Conservation (phyloP, 2,797 vertebrate species). For the Cetoscarus ocellatus region DNA sequence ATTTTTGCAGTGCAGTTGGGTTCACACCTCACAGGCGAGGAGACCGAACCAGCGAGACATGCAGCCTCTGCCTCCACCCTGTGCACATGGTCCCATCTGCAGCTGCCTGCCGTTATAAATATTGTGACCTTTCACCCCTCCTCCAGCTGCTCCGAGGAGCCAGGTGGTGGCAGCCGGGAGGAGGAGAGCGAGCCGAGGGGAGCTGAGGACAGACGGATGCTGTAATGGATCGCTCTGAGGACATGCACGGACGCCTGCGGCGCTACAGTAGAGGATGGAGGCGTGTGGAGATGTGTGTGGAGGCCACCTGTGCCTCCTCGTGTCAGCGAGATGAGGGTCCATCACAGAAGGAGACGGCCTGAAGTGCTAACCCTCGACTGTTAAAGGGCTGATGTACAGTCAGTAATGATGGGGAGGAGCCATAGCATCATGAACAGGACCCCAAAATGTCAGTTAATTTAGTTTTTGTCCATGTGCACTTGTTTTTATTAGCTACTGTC, state of each 20-base stretch:
- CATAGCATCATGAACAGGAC: too few relatives aligned
- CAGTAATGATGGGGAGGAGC: neutral
- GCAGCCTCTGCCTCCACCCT: neutral
- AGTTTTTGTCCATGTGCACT: too few relatives aligned
- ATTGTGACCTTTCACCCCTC: slow-evolving; percentile 54
- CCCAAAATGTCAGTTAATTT: too few relatives aligned
- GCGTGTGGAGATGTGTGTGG: slow-evolving; percentile 1
- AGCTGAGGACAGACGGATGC: slow-evolving; percentile 13
- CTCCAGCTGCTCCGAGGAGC: slow-evolving; percentile 47
- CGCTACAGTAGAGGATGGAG: neutral
- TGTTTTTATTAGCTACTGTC: too few relatives aligned
- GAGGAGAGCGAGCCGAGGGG: slow-evolving; percentile 9
- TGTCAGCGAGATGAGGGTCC: slow-evolving; percentile 18
- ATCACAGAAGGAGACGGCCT: slow-evolving; percentile 2
- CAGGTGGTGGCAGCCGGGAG: slow-evolving; percentile 24
- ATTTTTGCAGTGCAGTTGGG: too few relatives aligned
- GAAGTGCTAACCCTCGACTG: neutral
- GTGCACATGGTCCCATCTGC: slow-evolving; percentile 18
- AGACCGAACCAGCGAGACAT: neutral
- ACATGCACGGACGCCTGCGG: neutral
- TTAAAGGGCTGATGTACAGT: neutral
- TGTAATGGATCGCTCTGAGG: neutral
- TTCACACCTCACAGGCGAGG: neutral
- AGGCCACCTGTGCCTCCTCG: slow-evolving; percentile 51
- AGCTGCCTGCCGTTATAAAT: slow-evolving; percentile 50